Evolutionary conservation across 2,888 invertebrate genomes (phyloP), one percentile per base, ranked within the genome.

Genomic region (Pseudococcus viburni): DNA sequence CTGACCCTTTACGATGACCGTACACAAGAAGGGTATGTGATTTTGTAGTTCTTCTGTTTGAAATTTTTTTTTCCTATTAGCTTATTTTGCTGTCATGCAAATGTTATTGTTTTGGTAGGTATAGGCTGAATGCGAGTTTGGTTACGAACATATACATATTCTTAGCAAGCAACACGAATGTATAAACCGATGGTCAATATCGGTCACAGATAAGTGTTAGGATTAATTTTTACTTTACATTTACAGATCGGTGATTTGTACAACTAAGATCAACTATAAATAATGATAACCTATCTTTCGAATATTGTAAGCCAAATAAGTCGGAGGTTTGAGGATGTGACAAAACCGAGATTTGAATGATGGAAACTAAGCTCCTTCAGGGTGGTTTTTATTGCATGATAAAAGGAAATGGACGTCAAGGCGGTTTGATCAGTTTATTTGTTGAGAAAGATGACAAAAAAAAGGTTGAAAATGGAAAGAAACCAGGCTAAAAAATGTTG

Each of bases 181-280:
- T 48, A 86, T 73, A 86, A 68, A 86, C 86, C 86, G 86, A 86
- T 86, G 77, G 86, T 86, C 86, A 73, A 51, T 86, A 86, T 86
- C 86, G 86, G 86, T 86, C 86, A 86, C 86, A 86, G 86, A 86
- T 86, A 86, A 86, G 86, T 86, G 86, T 86, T 86, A 86, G 86
- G 86, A 86, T 86, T 86, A 73, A 83, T 42, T 83, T 83, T 46
- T 83, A 83, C 26, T 83, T 83, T 83, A 83, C 73, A 73, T 83
- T 83, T 83, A 83, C 80, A 83, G 80, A 83, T 83, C 46, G 80
- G 80, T 83, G 80, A 83, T 83, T 46, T 83, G 80, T 83, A 83
- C 73, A 73, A 64, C 33, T 73, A 73, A 73, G 73, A 73, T 73
- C 73, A 19, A 73, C 17, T 73, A 64, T 73, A 73, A 26, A 33